Conservation (phyloP, 2,888 invertebrate species). For the Aspidiotus destructor region DNA sequence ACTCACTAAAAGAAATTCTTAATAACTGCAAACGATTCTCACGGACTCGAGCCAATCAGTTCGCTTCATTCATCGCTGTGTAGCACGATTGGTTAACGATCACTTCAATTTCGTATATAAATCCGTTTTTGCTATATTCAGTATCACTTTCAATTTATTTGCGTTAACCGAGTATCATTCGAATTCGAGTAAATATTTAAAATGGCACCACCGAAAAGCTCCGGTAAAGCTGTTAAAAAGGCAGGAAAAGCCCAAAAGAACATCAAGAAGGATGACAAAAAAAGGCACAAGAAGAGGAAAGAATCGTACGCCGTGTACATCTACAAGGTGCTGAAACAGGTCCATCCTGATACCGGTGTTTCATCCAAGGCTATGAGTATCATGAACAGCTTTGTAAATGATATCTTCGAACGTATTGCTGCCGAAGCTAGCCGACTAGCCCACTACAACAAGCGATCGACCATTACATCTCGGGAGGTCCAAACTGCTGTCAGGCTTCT, state of each 20-base stretch:
- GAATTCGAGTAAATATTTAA: background rate
- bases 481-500: conserved; percentile 58
- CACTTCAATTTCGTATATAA: no score
- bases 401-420: conserved; percentile 62
- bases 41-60: no score
- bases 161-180: no score
- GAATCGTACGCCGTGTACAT: conserved; percentile 50
- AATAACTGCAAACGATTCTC: no score
- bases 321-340: conserved; percentile 53
- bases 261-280: conserved; percentile 52
- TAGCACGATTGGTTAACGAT: no score
- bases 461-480: conserved; percentile 58
- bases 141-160: no score
- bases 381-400: conserved; percentile 66
- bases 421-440: conserved; percentile 55
- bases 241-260: conserved; percentile 39
- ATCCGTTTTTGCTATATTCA: no score
- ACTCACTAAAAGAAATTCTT: no score
- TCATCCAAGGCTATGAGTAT: conserved; percentile 61
- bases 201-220: conserved; percentile 27
- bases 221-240: conserved; percentile 25
- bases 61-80: no score
- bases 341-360: conserved; percentile 56
- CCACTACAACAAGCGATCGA: conserved; percentile 51
- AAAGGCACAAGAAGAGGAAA: conserved; percentile 50